Evolutionary conservation across 2,888 invertebrate genomes (phyloP).

Genomic region (Torymus aiolomorphi): DNA sequence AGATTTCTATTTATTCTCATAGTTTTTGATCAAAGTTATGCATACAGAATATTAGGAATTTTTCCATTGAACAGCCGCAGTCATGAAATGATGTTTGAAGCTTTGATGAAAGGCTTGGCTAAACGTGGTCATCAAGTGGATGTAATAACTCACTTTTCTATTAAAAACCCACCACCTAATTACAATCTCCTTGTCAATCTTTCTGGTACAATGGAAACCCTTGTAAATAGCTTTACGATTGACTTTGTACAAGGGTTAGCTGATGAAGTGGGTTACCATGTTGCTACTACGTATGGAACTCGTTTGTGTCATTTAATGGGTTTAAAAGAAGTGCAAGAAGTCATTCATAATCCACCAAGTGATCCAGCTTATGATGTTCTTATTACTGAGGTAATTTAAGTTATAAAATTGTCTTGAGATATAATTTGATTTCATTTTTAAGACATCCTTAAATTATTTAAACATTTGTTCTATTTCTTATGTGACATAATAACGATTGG

Average conservation of each 20-base stretch:
- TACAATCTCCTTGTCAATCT: constrained; percentile 71
- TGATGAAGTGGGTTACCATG: constrained; percentile 20
- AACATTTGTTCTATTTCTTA: not conserved
- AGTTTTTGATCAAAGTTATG: constrained; percentile 4
- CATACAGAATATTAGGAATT: constrained; percentile 74
- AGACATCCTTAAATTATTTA: not conserved
- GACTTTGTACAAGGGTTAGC: constrained; percentile 39
- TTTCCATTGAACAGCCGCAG: constrained; percentile 76
- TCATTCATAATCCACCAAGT: constrained; percentile 63
- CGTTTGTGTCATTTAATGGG: constrained; percentile 59
- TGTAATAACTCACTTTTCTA: constrained; percentile 71
- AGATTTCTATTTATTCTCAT: not conserved
- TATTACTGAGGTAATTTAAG: constrained; percentile 63
- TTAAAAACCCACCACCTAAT: constrained; percentile 67
- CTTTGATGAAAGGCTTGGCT: constrained; percentile 74
- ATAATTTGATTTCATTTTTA: not conserved
- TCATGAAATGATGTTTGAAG: constrained; percentile 75
- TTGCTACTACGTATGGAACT: constrained; percentile 57
- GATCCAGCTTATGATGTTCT: constrained; percentile 65
- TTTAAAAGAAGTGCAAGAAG: constrained; percentile 57
- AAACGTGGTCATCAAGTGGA: constrained; percentile 75
- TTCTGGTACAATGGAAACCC: constrained; percentile 52
- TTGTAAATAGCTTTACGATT: constrained; percentile 63
- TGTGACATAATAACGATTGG: too few relatives aligned
- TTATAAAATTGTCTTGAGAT: not conserved